phyloP scores from a whole-genome alignment of 2,797 vertebrate genomes.

The Clamator glandarius region DNA sequence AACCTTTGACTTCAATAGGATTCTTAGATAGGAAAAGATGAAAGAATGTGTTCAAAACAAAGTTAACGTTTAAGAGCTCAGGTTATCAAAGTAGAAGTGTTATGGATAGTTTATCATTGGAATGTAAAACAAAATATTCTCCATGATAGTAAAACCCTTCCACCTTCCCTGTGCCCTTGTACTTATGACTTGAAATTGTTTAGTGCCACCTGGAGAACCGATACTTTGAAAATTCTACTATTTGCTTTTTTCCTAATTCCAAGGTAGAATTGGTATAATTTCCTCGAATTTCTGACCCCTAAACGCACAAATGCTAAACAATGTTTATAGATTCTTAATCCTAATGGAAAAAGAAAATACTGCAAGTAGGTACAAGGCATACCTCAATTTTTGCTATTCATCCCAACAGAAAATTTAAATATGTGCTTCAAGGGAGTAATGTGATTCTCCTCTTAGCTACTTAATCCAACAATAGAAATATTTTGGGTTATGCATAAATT shows the following conservation, averaged over 20 bases:
- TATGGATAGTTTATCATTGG: not conserved
- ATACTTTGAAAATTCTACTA: not conserved
- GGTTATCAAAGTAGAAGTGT: not conserved
- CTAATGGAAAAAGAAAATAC: slow-evolving; percentile 62
- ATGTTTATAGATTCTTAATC: slow-evolving; percentile 57
- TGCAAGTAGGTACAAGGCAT: slow-evolving; percentile 5
- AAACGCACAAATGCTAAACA: slow-evolving; percentile 58
- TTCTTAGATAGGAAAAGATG: not conserved
- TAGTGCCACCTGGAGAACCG: not conserved
- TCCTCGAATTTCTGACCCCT: slow-evolving; percentile 36
- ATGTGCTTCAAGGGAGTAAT: slow-evolving; percentile 37
- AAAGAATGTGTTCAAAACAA: not conserved
- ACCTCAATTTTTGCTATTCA: slow-evolving; percentile 62
- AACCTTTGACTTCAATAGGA: not conserved
- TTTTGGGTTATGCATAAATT: slow-evolving; percentile 29
- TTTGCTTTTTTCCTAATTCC: not conserved
- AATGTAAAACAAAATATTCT: not conserved
- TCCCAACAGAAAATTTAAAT: slow-evolving; percentile 66
- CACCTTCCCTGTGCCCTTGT: not conserved
- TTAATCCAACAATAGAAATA: slow-evolving; percentile 51
- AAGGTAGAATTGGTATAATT: slow-evolving; percentile 10
- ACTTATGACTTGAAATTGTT: not conserved
- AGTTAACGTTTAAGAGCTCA: not conserved
- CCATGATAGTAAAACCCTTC: not conserved
- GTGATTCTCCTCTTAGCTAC: slow-evolving; percentile 37